Conservation (phyloP, 2,113 vertebrate genomes). For the Motacilla tschutschensis region DNA sequence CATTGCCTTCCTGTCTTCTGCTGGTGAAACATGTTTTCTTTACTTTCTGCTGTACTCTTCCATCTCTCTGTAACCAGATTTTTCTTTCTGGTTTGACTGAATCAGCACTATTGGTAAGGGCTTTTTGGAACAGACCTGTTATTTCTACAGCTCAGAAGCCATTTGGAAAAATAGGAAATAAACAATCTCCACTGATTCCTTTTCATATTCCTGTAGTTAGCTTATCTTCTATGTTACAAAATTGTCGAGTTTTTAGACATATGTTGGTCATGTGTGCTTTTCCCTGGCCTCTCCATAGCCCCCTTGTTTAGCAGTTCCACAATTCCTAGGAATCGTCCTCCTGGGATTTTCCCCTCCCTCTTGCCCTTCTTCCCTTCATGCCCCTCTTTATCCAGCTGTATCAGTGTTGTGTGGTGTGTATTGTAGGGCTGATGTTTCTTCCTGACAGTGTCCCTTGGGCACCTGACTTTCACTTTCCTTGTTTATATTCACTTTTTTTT, state of each 20-base stretch:
- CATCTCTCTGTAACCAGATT: not conserved
- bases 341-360: not conserved
- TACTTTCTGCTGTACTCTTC: not conserved
- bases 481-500: not conserved
- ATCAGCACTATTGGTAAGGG: not conserved
- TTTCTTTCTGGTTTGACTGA: not conserved
- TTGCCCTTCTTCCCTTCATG: not conserved
- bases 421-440: not conserved
- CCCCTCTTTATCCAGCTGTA: not conserved
- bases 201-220: not conserved
- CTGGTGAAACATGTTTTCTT: constrained; percentile 22
- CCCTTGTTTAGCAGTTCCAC: not conserved
- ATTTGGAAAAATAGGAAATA: constrained; percentile 13
- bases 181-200: not conserved
- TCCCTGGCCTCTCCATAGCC: not conserved
- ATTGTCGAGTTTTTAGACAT: not conserved
- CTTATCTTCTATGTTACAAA: not conserved
- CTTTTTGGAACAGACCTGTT: not conserved
- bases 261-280: not conserved
- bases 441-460: not conserved
- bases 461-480: not conserved
- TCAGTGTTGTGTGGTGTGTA: not conserved
- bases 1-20: not conserved
- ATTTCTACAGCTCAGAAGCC: not conserved
- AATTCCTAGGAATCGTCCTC: not conserved